A percentile compares a stretch with the other conserved stretches of the same genome.
phyloP scores from a whole-genome alignment of 1,140 invertebrate species.

The Drosophila bipectinata region DNA sequence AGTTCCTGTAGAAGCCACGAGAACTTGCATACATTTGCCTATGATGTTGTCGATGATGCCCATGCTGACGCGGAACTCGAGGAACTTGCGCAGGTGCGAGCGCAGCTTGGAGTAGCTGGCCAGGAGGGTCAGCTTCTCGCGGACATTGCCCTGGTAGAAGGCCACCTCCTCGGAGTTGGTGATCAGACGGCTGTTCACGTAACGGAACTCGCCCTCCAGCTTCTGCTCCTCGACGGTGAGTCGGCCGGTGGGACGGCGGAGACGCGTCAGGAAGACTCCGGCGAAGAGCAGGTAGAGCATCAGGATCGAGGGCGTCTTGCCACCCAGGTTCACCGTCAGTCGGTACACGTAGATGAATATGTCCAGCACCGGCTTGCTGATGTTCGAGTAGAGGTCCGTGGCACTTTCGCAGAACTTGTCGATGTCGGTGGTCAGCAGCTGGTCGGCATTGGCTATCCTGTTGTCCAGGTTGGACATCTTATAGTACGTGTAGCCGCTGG shows the following conservation, averaged over 20 bases:
- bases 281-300: slow-evolving; percentile 93
- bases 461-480: slow-evolving; percentile 98
- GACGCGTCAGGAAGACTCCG: slow-evolving; percentile 91
- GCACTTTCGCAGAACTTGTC: slow-evolving; percentile 98
- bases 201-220: slow-evolving; percentile 98
- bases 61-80: slow-evolving; percentile 96
- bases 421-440: slow-evolving; percentile 97
- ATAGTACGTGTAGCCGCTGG: slow-evolving; percentile 97
- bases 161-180: slow-evolving; percentile 99
- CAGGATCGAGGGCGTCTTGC: slow-evolving; percentile 93
- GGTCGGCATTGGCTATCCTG: slow-evolving; percentile 97
- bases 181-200: slow-evolving; percentile 97
- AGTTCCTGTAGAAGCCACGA: neutral
- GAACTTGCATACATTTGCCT: slow-evolving; percentile 93
- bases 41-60: slow-evolving; percentile 98
- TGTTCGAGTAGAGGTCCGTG: slow-evolving; percentile 97
- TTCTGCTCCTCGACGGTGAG: slow-evolving; percentile 97
- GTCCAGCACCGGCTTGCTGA: slow-evolving; percentile 98
- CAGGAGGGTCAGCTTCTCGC: slow-evolving; percentile 94
- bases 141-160: slow-evolving; percentile 96
- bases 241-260: slow-evolving; percentile 92
- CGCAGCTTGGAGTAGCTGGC: slow-evolving; percentile 96
- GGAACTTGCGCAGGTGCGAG: slow-evolving; percentile 93
- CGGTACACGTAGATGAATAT: slow-evolving; percentile 97
- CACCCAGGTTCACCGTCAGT: slow-evolving; percentile 93